These are phyloP conservation scores for Solenopsis fugax DNA, from an alignment of 1,140 invertebrate genomes.

Conservation along the genomic window DNA sequence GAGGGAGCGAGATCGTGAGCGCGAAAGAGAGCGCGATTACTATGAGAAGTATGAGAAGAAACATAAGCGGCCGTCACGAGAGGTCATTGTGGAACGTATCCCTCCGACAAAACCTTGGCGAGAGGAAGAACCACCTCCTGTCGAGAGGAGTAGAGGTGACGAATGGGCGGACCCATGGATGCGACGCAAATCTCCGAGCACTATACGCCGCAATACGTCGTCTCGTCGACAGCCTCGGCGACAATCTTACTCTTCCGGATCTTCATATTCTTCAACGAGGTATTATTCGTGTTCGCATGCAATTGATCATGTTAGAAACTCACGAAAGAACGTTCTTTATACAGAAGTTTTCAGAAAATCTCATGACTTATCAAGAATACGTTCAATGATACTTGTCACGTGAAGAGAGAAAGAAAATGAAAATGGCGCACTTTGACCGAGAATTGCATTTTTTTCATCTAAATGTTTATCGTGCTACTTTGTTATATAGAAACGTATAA, in stretches of 20 bases:
- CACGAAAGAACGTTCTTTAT: background rate
- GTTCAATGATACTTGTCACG: background rate
- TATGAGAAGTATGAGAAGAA: slow-evolving; percentile 87
- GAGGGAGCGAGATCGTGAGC: slow-evolving; percentile 83
- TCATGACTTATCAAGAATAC: slow-evolving; percentile 3
- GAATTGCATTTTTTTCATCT: background rate
- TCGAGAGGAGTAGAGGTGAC: slow-evolving; percentile 89
- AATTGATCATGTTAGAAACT: background rate
- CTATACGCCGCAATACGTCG: slow-evolving; percentile 86
- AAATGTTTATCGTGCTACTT: background rate
- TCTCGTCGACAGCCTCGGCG: slow-evolving; percentile 86
- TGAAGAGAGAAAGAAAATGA: background rate
- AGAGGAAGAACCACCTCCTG: slow-evolving; percentile 82
- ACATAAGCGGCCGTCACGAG: slow-evolving; percentile 89
- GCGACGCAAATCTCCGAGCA: slow-evolving; percentile 90
- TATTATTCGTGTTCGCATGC: slow-evolving; percentile 76
- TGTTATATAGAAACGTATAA: slow-evolving; percentile 37
- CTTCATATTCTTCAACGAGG: slow-evolving; percentile 92
- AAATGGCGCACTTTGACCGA: background rate
- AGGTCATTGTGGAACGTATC: slow-evolving; percentile 92
- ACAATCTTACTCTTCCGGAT: slow-evolving; percentile 92
- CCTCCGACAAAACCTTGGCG: slow-evolving; percentile 87
- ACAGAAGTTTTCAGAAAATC: background rate
- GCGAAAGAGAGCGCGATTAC: slow-evolving; percentile 84
- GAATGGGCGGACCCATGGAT: slow-evolving; percentile 98